These are phyloP conservation scores for Cochlearius cochlearius DNA, from an alignment of 2,113 vertebrate genomes.

Conservation along the genomic window DNA sequence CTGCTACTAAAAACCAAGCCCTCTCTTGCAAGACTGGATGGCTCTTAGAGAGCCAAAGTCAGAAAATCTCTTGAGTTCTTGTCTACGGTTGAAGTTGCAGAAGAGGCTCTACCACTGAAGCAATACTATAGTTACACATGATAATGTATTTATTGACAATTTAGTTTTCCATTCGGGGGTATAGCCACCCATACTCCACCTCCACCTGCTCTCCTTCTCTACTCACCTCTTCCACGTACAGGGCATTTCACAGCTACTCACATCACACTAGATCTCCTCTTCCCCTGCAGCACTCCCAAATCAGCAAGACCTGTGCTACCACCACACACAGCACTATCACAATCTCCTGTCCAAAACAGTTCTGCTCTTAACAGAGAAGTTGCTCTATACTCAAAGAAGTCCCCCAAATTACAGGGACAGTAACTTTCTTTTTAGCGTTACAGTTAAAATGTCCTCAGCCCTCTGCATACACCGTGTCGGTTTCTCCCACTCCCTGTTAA, in stretches of 20 bases:
- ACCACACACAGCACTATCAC: background rate
- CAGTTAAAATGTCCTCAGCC: background rate
- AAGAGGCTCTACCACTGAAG: background rate
- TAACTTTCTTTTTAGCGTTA: background rate
- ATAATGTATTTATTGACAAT: background rate
- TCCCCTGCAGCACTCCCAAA: background rate
- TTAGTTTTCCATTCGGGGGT: background rate
- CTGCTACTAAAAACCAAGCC: background rate
- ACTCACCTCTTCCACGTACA: background rate
- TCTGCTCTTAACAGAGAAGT: background rate
- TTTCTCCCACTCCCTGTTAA: background rate
- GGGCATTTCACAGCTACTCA: background rate
- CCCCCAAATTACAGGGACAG: background rate
- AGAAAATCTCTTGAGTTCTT: background rate
- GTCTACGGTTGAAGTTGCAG: background rate
- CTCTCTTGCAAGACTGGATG: background rate
- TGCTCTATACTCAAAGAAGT: background rate
- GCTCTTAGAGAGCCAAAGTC: background rate
- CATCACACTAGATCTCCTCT: background rate
- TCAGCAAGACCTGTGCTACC: background rate
- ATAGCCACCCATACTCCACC: background rate
- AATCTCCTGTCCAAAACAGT: background rate
- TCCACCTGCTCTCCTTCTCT: background rate
- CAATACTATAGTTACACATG: background rate
- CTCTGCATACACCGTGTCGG: accelerated